Conservation (phyloP, 2,113 vertebrate genomes). For the Pseudorasbora parva region DNA sequence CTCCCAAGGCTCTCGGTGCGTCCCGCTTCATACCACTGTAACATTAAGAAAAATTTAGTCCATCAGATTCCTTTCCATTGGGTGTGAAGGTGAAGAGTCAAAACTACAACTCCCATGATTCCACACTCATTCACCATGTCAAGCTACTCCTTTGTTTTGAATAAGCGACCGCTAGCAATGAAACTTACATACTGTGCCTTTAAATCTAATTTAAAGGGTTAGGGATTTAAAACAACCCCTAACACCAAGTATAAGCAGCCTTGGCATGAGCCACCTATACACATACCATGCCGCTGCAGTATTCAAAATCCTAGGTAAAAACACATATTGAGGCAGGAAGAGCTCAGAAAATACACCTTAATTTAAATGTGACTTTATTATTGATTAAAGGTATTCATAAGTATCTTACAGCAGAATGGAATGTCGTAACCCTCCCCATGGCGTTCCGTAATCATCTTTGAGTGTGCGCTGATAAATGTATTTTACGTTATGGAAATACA, state of each 20-base stretch:
- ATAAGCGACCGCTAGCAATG: no score
- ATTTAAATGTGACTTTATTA: constrained; percentile 77
- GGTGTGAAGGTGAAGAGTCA: no score
- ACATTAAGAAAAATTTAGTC: no score
- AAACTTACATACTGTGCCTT: no score
- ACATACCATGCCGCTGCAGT: neutral
- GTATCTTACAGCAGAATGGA: constrained; percentile 83
- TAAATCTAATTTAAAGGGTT: neutral
- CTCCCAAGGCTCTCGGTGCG: no score
- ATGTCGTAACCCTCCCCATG: constrained; percentile 87
- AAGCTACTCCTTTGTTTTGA: no score
- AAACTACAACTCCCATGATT: no score
- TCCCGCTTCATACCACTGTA: no score
- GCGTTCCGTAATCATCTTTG: constrained; percentile 72
- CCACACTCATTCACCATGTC: no score
- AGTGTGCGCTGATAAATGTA: constrained; percentile 61
- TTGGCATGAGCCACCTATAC: neutral
- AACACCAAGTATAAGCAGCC: neutral
- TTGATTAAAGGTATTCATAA: constrained; percentile 81
- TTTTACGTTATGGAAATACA: constrained; percentile 63
- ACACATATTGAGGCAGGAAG: neutral
- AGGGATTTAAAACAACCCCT: neutral
- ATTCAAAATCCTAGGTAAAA: neutral
- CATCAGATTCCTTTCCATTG: no score
- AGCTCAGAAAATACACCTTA: constrained; percentile 34